A percentile compares a stretch with the other conserved stretches of the same genome.
Conservation (phyloP, 2,797 vertebrate species). For the Phyllotis vaccarum region DNA sequence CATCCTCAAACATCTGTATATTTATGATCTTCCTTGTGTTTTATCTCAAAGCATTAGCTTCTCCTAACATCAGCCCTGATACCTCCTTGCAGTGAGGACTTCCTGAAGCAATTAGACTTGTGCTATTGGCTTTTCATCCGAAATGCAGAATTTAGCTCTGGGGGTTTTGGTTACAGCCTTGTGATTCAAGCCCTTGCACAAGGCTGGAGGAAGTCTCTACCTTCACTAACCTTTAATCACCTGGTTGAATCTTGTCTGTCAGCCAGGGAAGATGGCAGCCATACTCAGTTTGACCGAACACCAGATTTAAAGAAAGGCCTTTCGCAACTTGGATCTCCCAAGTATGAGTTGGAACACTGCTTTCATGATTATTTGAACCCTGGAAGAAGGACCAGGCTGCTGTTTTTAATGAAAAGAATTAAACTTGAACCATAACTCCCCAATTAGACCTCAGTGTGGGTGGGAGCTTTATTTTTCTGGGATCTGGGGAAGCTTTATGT, state of each 20-base stretch:
- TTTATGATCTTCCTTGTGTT: slow-evolving; percentile 29
- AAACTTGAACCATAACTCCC: neutral
- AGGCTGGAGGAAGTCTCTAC: neutral
- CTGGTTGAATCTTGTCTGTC: neutral
- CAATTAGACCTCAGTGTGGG: rapidly evolving
- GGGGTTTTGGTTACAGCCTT: neutral
- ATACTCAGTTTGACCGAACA: neutral
- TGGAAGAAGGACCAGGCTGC: neutral
- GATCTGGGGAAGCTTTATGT: neutral
- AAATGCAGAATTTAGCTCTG: neutral
- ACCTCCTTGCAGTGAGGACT: neutral
- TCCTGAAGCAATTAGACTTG: neutral
- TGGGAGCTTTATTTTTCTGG: neutral
- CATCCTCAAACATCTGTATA: neutral
- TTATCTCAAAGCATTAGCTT: neutral
- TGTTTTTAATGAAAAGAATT: neutral
- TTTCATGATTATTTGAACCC: slow-evolving; percentile 27
- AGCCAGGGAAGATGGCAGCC: neutral
- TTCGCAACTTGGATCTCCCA: neutral
- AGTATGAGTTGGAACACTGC: neutral
- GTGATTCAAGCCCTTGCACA: neutral
- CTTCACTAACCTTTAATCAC: neutral
- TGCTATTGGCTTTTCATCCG: neutral
- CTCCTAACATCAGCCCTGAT: neutral
- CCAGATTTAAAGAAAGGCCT: neutral